A percentile compares a stretch with the other conserved stretches of the same genome.
Conservation (phyloP, 2,888 invertebrate genomes). For the Drosophila nr. perissopoda region DNA sequence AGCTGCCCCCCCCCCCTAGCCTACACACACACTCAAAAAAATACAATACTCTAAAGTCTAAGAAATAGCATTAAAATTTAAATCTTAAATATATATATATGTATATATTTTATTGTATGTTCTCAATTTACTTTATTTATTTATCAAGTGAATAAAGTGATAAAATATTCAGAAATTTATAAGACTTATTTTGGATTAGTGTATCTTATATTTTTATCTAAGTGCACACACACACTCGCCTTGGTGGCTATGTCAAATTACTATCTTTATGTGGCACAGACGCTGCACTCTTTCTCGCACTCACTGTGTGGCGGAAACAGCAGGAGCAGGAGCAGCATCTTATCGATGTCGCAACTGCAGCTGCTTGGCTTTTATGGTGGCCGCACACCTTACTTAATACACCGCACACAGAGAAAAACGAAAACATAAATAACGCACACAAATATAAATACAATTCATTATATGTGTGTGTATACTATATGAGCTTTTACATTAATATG, state of each 20-base stretch:
- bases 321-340: conserved; percentile 38
- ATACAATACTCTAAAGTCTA: not conserved
- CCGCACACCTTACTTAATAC: conserved; percentile 62
- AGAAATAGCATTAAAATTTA: not conserved
- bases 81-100: not conserved
- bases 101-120: not conserved
- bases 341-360: conserved; percentile 50
- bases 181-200: not conserved
- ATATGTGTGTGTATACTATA: not conserved
- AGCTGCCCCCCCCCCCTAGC: not conserved
- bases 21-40: conserved; percentile 1
- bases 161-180: not conserved
- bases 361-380: conserved; percentile 39
- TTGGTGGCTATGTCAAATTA: conserved; percentile 59
- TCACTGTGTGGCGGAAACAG: conserved; percentile 14
- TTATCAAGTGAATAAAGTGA: not conserved
- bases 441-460: conserved; percentile 2
- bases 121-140: not conserved
- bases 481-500: conserved; percentile 13
- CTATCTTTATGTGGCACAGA: conserved; percentile 59
- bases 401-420: conserved; percentile 33
- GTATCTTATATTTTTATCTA: not conserved
- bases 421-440: conserved; percentile 30
- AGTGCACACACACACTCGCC: conserved; percentile 3
- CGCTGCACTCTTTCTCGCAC: conserved; percentile 31